Evolutionary conservation across 2,797 vertebrate genomes (phyloP).

Genomic region (Gadopsis marmoratus): DNA sequence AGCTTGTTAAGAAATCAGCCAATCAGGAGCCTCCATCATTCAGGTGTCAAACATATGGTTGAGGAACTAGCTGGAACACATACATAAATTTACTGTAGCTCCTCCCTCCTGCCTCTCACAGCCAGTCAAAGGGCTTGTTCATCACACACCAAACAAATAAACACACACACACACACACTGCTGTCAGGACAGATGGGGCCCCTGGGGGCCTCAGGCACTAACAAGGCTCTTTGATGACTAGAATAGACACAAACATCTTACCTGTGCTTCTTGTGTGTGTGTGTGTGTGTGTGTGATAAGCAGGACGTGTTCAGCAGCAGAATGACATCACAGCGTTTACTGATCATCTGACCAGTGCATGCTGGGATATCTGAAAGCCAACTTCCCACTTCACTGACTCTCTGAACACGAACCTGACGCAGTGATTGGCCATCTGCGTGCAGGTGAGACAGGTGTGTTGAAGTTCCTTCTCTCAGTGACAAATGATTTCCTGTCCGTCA

Average conservation of each 20-base stretch:
- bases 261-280: conserved; percentile 3
- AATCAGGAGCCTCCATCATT: not conserved
- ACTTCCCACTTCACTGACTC: too few species aligned
- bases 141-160: not conserved
- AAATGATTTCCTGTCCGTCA: too few species aligned
- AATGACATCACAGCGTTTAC: not conserved
- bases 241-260: conserved; percentile 7
- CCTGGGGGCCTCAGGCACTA: conserved; percentile 10
- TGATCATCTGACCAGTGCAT: not conserved
- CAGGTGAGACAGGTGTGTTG: too few species aligned
- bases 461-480: too few species aligned
- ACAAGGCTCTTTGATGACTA: conserved; percentile 16
- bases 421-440: too few species aligned
- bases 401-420: too few species aligned
- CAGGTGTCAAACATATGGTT: not conserved
- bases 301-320: not conserved
- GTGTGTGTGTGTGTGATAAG: conserved; percentile 18
- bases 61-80: too few species aligned
- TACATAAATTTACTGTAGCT: not conserved
- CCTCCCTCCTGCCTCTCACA: not conserved
- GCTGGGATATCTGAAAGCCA: not conserved
- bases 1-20: not conserved
- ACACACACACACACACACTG: not conserved
- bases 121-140: not conserved
- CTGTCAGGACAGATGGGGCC: conserved; percentile 28